Percentiles rank a stretch among this genome's conserved stretches.
These are phyloP conservation scores for Macrobrachium rosenbergii DNA, from an alignment of 1,140 invertebrate species.

Conservation along the genomic window DNA sequence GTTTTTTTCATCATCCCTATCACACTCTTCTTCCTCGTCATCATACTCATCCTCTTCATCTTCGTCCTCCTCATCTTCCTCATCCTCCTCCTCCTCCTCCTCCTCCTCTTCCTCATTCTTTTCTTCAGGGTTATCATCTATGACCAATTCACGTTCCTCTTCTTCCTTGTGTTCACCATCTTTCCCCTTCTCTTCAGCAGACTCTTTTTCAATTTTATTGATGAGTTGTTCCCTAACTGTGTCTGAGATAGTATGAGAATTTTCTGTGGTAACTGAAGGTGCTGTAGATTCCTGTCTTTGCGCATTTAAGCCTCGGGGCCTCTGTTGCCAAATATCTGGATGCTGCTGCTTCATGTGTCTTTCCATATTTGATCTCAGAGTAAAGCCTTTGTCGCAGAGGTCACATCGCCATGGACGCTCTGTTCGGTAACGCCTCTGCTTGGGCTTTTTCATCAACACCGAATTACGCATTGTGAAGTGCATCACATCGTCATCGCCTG, in stretches of 20 bases:
- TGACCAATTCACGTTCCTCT: conserved; percentile 73
- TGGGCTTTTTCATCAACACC: conserved; percentile 89
- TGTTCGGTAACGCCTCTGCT: conserved; percentile 90
- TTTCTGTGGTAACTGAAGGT: not conserved
- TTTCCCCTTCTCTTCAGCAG: conserved; percentile 53
- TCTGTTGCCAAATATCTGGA: conserved; percentile 81
- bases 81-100: conserved; percentile 45
- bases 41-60: conserved; percentile 65
- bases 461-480: conserved; percentile 81
- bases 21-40: conserved; percentile 67
- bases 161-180: conserved; percentile 63
- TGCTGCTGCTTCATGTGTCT: conserved; percentile 94
- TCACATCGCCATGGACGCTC: conserved; percentile 91
- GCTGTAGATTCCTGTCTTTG: conserved; percentile 29
- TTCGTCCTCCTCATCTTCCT: conserved; percentile 41
- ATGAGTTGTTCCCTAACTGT: conserved; percentile 43
- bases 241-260: conserved; percentile 37
- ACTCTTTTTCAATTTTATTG: conserved; percentile 55
- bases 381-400: conserved; percentile 89
- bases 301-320: conserved; percentile 69
- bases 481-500: conserved; percentile 77
- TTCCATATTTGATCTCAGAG: conserved; percentile 92
- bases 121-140: conserved; percentile 76
- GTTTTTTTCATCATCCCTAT: conserved; percentile 7
- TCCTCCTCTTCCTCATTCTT: conserved; percentile 66